Base-by-base conservation (phyloP, 2,888 invertebrate species). In the Acanthosepion lycidas region DNA sequence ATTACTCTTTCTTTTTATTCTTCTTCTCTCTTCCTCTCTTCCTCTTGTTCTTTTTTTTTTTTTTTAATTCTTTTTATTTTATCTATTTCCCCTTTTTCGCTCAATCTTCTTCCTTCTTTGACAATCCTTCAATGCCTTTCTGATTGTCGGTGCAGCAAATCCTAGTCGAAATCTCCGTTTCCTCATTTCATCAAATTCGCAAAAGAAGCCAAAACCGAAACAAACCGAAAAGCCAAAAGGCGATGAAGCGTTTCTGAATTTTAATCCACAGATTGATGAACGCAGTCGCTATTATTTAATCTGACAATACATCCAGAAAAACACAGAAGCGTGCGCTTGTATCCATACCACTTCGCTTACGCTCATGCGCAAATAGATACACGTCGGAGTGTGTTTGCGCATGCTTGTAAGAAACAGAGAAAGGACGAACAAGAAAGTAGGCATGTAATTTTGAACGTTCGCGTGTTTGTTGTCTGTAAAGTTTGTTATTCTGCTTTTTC, bases 81-180 rank as follows among this genome's bases (percentile, higher is more conserved):
- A 18, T 49, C 23, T 20, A 23, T 28, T 23, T 5, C 28, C 2
- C 2, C 28, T 49, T 23, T 92, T 92, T 23, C 28, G 15, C 26
- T 9, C 92, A 9, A 15, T 48, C 33, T 33, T 78, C 4, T n/a
- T 78, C 33, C 15, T n/a, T 78, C 9, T 78, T 15, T 18, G n/a
- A 78, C 78, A 78, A 78, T n/a, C 78, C 78, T 78, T 78, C 78
- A 78, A 78, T 78, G n/a, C n/a, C 78, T 78, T 78, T 78, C 78
- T 78, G 78, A 78, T 78, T n/a, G 78, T 78, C 78, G 78, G 78
- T 78, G n/a, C n/a, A 9, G 78, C 78, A 78, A 78, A 78, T 78
- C 78, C 78, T 33, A 78, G 78, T 78, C 78, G 78, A 78, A 78
- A 78, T 78, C 78, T 33, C 4, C 78, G 33, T 78, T 78, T 78